Base-by-base conservation (phyloP, 2,888 invertebrate species). In the Drosophila paracracens region DNA sequence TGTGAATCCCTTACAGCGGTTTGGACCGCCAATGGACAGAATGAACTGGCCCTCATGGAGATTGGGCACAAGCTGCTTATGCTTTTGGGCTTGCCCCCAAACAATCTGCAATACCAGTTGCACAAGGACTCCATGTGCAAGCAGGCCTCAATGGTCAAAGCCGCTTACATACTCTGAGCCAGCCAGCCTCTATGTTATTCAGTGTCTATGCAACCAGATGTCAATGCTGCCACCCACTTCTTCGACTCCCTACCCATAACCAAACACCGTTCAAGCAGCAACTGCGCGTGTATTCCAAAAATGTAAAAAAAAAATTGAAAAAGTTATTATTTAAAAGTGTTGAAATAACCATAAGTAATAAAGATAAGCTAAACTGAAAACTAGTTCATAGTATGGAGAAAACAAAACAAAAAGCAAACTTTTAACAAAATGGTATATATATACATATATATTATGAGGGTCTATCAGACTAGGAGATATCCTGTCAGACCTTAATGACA, bases 61-160 rank as follows among this genome's bases (percentile, higher is more conserved):
- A 98, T 99, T 92, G 99, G 98, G 59, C 95, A 95, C 79, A 97
- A 97, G 94, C 94, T 98, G 72, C 98, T 97, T 93, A 97, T 97
- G 90, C 95, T 97, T 90, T 94, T 98, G 76, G 95, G 94, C 85
- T 94, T 96, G 89, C 88, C 88, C 94, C 95, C 71, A 90, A 94
- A 60, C 94, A 94, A 58, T 51, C 94, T 95, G 81, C 94, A 94
- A 78, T 97, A 96, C 93, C 97, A 97, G 94, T 94, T 96, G 70
- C 98, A 97, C 92, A 95, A 96, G 92, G 97, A 97, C 93, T 96
- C 96, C 48, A 96, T 96, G 95, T 95, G 95, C 74, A 97, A 97
- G 93, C 95, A 96, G 89, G 96, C 97, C 91, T 97, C 97, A 38
- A 94, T 95, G 83, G 96, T 97, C 81, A 97, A 97, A 94, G 76